A percentile compares a stretch with the other conserved stretches of the same genome.
These are phyloP conservation scores for Ageneiosus marmoratus DNA, from an alignment of 2,113 vertebrate genomes.

Conservation along the genomic window DNA sequence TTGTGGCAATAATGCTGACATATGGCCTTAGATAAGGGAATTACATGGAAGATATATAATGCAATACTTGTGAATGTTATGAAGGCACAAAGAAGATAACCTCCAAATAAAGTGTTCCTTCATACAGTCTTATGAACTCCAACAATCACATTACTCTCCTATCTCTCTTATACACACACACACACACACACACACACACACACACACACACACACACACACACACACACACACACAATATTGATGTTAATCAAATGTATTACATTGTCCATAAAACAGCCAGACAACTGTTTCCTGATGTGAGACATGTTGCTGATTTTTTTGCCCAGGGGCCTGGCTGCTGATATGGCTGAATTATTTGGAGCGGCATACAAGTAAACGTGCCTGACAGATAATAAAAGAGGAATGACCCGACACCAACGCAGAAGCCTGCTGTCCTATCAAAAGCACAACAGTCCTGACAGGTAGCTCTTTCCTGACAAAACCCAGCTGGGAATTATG, in stretches of 20 bases:
- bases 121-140: background rate
- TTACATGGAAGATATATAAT: background rate
- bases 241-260: slow-evolving; percentile 31
- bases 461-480: slow-evolving; percentile 68
- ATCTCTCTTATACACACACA: too few relatives aligned
- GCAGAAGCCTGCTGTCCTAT: slow-evolving; percentile 63
- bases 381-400: slow-evolving; percentile 61
- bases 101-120: slow-evolving; percentile 9
- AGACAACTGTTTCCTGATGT: slow-evolving; percentile 10
- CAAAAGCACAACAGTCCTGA: slow-evolving; percentile 71
- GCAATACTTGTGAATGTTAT: background rate
- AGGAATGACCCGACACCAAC: slow-evolving; percentile 70
- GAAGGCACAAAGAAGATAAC: background rate
- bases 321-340: slow-evolving; percentile 22
- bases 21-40: background rate
- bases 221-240: background rate
- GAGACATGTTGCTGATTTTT: slow-evolving; percentile 2
- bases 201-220: background rate
- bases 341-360: slow-evolving; percentile 61
- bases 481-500: slow-evolving; percentile 70
- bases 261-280: slow-evolving; percentile 29
- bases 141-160: background rate
- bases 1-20: background rate
- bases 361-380: slow-evolving; percentile 55
- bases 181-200: background rate